Evolutionary conservation across 2,113 vertebrate species (phyloP), one percentile per base, ranked within the genome.

Genomic region (Nothobranchius kuhntae): DNA sequence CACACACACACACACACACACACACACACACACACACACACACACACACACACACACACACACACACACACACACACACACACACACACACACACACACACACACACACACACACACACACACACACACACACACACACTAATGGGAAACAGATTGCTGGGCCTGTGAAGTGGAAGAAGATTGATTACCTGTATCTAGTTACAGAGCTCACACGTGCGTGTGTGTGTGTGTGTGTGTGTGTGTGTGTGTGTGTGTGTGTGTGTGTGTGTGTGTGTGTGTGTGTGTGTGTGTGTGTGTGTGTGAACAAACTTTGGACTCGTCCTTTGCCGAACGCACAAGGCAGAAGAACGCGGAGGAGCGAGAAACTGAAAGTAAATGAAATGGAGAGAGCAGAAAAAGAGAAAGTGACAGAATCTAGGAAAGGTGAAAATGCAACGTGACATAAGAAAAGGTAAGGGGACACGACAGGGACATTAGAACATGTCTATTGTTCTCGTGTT

Each of bases 111-210:
- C 44, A 7, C 74, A 84, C 67, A 61, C 76, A 60, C 77, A 77
- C 71, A 57, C 75, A 62, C 65, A n/a, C n/a, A n/a, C n/a, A n/a
- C 65, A 4, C 71, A 78, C 76, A 86, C 72, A 61, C 59, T 91
- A 92, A 92, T 92, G 82, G 87, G 86, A 91, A 92, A 84, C 92
- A 92, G 82, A 88, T 83, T 91, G 83, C 36, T 46, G 65, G 76
- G 75, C 71, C 78, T 88, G 86, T 86, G 89, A 87, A 86, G 89
- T 86, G 77, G 90, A 91, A 67, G 84, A 89, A 91, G 91, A 92
- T 92, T 92, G 91, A 93, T 92, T 87, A 91, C 89, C 89, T 89
- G 80, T 89, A 92, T 93, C 87, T 87, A 83, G 89, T 92, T 91
- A 91, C 91, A 84, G 77, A 87, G 86, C 85, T 89, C 87, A 90